phyloP scores from a whole-genome alignment of 2,113 vertebrate genomes.

The Notothenia rossii region DNA sequence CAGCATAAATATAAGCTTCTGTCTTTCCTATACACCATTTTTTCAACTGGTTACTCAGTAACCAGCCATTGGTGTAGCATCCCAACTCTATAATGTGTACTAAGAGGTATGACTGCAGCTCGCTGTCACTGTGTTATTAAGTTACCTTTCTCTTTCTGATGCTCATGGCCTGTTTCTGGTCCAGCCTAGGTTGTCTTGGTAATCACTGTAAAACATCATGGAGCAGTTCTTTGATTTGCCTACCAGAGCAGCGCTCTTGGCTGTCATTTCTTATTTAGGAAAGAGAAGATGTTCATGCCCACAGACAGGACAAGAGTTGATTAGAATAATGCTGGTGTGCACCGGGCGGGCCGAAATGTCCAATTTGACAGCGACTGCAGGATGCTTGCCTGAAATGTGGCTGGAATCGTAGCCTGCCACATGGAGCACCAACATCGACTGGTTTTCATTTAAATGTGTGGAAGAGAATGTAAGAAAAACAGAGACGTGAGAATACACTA shows the following conservation, averaged over 20 bases:
- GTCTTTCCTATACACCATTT: not conserved
- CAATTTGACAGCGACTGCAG: constrained; percentile 40
- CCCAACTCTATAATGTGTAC: constrained; percentile 22
- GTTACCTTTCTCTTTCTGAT: constrained; percentile 51
- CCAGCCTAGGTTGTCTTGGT: constrained; percentile 45
- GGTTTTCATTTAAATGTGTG: not conserved
- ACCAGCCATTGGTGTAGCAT: not conserved
- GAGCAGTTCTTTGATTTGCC: constrained; percentile 75
- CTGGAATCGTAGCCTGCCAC: constrained; percentile 25
- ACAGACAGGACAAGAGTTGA: constrained; percentile 75
- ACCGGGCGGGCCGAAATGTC: constrained; percentile 37
- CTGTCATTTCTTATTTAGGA: constrained; percentile 79
- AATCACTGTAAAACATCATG: constrained; percentile 75
- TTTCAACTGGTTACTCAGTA: constrained; percentile 16
- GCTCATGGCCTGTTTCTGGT: constrained; percentile 45
- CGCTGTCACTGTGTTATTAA: constrained; percentile 56
- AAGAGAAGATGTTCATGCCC: constrained; percentile 62
- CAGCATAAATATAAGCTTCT: not conserved
- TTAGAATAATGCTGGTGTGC: constrained; percentile 68
- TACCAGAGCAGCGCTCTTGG: constrained; percentile 59
- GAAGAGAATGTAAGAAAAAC: not conserved
- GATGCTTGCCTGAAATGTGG: constrained; percentile 12
- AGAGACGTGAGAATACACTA: not conserved
- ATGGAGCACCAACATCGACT: not conserved
- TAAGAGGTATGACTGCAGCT: constrained; percentile 19